Conservation (phyloP, 2,888 invertebrate species). For the Heteropelma amictum region DNA sequence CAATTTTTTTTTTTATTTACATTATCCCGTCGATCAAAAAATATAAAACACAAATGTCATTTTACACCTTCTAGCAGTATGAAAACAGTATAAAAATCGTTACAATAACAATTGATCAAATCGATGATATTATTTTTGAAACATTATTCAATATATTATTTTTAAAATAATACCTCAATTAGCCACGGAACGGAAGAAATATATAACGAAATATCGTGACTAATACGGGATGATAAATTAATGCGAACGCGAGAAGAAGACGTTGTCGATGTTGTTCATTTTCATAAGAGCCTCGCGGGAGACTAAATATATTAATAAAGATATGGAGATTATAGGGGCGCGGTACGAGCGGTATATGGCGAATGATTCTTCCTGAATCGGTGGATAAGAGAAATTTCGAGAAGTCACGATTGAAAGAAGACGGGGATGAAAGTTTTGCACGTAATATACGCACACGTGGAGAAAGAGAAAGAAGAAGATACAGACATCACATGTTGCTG, state of each 20-base stretch:
- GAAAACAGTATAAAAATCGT: no score
- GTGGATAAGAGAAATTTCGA: slow-evolving; percentile 37
- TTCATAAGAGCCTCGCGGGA: neutral
- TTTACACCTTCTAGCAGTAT: no score
- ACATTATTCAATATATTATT: no score
- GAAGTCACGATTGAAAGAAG: slow-evolving; percentile 42
- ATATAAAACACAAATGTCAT: no score
- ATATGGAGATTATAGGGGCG: neutral
- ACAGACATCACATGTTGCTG: neutral
- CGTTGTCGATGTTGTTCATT: neutral
- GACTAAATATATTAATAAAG: neutral
- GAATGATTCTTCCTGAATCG: slow-evolving; percentile 19
- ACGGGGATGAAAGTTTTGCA: slow-evolving; percentile 27
- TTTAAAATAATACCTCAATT: no score
- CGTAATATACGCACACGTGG: neutral
- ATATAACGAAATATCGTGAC: no score
- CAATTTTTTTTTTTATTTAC: no score
- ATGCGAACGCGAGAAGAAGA: neutral
- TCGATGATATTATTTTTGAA: no score
- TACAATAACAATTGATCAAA: no score
- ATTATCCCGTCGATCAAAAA: no score
- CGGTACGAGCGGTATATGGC: neutral
- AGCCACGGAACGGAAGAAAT: no score
- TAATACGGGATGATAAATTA: no score
- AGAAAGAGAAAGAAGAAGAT: neutral